Percentiles rank a stretch among this genome's conserved stretches.
Evolutionary conservation across 37 sponge, comb jelly and placozoan genomes (phyloP).

Genomic region (Tethya wilhelma): DNA sequence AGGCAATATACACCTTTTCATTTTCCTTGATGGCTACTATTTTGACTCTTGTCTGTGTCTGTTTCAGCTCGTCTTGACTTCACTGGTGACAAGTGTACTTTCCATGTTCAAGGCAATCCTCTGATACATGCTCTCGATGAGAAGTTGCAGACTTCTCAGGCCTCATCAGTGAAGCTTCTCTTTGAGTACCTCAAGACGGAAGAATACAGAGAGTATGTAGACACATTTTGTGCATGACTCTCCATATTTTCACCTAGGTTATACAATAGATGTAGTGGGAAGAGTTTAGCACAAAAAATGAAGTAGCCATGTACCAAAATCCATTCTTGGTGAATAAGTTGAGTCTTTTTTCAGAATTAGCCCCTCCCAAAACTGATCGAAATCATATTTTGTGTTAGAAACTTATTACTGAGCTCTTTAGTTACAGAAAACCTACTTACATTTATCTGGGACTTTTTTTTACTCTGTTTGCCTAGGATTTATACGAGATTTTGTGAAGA

Average conservation of each 20-base stretch:
- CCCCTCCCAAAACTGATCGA: background rate
- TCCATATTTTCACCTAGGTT: background rate
- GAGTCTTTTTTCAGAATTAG: no score
- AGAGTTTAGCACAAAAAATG: no score
- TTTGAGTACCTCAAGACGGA: slow-evolving; percentile 81
- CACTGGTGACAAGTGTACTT: slow-evolving; percentile 22
- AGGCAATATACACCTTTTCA: background rate
- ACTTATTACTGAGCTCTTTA: background rate
- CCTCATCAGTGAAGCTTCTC: slow-evolving; percentile 63
- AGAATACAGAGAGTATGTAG: slow-evolving; percentile 71
- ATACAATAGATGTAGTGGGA: background rate
- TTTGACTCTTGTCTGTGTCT: no score
- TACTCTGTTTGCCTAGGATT: slow-evolving; percentile 7
- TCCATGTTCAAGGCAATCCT: slow-evolving; percentile 79
- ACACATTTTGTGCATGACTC: no score
- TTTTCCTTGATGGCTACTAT: background rate
- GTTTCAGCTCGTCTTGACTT: slow-evolving; percentile 64
- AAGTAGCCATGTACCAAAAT: no score
- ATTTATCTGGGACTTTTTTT: background rate
- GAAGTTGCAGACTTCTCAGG: slow-evolving; percentile 55
- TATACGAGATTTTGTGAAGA: slow-evolving; percentile 28
- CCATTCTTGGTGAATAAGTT: no score
- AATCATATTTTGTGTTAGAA: background rate
- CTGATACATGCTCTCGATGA: slow-evolving; percentile 72
- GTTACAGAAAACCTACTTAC: background rate